Percentiles rank a stretch among this genome's conserved stretches.
These are phyloP conservation scores for Dasyurus viverrinus DNA, from an alignment of 2,113 vertebrate species.

Conservation along the genomic window DNA sequence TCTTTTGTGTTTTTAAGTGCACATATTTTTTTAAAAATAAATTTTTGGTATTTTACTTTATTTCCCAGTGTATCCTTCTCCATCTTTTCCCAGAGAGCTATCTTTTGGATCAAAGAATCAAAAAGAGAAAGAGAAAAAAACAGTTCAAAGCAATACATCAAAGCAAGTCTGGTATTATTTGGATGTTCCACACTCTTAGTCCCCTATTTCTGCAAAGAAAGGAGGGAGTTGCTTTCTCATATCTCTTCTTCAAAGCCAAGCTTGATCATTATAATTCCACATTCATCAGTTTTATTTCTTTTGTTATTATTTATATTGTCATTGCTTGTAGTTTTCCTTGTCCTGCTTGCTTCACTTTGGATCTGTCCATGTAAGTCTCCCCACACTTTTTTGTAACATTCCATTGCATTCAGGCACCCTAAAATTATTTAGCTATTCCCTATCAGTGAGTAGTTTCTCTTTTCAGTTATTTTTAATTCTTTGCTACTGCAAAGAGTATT, in stretches of 20 bases:
- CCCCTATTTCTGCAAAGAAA: neutral
- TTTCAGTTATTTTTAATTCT: neutral
- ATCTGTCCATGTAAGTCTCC: neutral
- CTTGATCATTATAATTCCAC: neutral
- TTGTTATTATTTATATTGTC: neutral
- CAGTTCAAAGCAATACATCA: neutral
- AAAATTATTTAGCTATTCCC: neutral
- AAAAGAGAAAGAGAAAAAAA: neutral
- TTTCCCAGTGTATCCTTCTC: neutral
- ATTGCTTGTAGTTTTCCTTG: neutral
- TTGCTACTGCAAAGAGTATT: neutral
- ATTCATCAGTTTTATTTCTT: neutral
- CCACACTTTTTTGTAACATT: neutral
- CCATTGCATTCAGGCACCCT: neutral
- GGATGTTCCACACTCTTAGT: neutral
- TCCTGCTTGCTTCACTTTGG: neutral
- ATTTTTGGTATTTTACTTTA: neutral
- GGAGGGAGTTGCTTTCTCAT: neutral
- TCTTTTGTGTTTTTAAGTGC: neutral
- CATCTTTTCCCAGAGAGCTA: neutral
- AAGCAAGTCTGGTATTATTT: neutral
- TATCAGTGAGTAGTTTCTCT: neutral
- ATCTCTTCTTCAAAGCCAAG: neutral
- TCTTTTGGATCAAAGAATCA: neutral
- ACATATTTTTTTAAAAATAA: neutral